Evolutionary conservation across 2,888 invertebrate genomes (phyloP), one percentile per base, ranked within the genome.

Genomic region (Sarcophaga caerulescens): DNA sequence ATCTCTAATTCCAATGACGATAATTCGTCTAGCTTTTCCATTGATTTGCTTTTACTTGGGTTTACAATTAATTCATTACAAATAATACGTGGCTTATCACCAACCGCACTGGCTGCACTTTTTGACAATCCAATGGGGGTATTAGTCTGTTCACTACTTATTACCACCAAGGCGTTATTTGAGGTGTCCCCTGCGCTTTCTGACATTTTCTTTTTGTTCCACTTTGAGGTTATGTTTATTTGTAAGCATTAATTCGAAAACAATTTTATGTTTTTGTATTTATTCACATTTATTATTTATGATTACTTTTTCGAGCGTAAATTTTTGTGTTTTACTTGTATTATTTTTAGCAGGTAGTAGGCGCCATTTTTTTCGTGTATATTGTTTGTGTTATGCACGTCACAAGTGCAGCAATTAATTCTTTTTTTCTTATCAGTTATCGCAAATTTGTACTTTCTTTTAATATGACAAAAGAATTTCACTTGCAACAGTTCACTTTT

Each of bases 1-100:
- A 92, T 92, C 87, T 92, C 92, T n/a, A 91, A 90, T 74, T 92
- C 92, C 80, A 92, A 87, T 63, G 90, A 91, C 45, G 89, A 90
- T 60, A 92, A 79, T 81, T 92, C 92, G 83, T 92, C 92, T 8
- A 91, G 52, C 23, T 89, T 89, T 25, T 89, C 89, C 14, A 74
- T 62, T 0, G 85, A 73, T 57, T 81, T 47, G 19, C 68, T 77
- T n/a, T 70, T 77, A 8, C 45, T 60, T 57, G 85, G 80, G 59
- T 81, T 63, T 5, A 73, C 73, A 14, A 87, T 63, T 66, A 87
- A 60, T 65, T 85, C 82, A 63, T 87, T 85, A 57, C 87, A 81
- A 21, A 85, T 14, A 75, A 86, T 86, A 78, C 84, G 86, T 79
- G 86, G 86, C 57, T 77, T 10, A 52, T 85, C 81, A 68, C 35